These are phyloP conservation scores for Caenorhabditis zanzibari DNA, from an alignment of 2,888 invertebrate genomes.

Conservation along the genomic window DNA sequence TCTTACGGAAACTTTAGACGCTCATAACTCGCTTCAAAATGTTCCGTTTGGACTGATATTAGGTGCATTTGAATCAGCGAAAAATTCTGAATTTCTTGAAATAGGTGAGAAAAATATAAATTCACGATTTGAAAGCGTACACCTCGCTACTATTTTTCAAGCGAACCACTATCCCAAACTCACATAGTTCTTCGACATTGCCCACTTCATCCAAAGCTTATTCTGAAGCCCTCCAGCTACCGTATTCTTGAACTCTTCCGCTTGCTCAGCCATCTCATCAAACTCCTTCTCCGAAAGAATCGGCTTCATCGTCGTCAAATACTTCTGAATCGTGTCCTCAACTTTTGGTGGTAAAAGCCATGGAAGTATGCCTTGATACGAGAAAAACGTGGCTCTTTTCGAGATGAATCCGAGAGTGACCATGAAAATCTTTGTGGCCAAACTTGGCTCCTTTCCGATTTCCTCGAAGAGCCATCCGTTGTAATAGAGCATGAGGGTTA, in stretches of 20 bases:
- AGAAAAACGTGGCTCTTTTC: constrained; percentile 72
- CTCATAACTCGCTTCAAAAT: too few species aligned
- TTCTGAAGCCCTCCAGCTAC: constrained; percentile 73
- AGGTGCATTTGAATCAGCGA: too few species aligned
- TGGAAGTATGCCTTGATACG: constrained; percentile 74
- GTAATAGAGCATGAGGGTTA: constrained; percentile 70
- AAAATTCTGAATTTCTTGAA: too few species aligned
- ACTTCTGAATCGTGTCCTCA: constrained; percentile 72
- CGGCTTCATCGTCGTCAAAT: constrained; percentile 76
- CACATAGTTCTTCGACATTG: constrained; percentile 77
- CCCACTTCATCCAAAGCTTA: constrained; percentile 80
- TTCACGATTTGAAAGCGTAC: too few species aligned
- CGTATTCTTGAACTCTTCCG: constrained; percentile 74
- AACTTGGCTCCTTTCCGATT: constrained; percentile 74
- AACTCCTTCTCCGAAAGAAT: constrained; percentile 74
- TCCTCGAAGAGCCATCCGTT: constrained; percentile 78
- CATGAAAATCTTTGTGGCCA: constrained; percentile 76
- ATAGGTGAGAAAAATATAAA: too few species aligned
- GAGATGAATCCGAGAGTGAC: constrained; percentile 66
- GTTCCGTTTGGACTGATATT: too few species aligned
- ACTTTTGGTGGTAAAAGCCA: constrained; percentile 74
- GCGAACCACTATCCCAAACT: too few species aligned
- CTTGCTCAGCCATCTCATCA: constrained; percentile 63
- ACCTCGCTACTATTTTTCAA: too few species aligned
- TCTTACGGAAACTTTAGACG: too few species aligned